Percentiles rank a stretch among this genome's conserved stretches.
Conservation (phyloP, 2,113 vertebrate species). For the Antigone vipio region DNA sequence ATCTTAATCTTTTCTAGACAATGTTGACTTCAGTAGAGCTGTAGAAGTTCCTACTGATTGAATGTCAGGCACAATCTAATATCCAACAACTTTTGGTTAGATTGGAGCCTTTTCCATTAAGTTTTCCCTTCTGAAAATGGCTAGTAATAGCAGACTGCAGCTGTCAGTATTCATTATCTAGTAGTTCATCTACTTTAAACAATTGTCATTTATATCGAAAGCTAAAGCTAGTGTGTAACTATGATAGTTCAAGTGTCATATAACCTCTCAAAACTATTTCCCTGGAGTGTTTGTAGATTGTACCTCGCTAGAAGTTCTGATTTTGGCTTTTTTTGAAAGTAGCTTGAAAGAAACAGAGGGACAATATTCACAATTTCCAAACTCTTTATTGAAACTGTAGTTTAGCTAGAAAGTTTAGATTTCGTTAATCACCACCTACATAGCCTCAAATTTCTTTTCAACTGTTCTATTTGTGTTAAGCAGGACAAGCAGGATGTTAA, state of each 20-base stretch:
- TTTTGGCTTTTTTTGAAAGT: not conserved
- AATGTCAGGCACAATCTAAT: not conserved
- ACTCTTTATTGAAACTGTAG: not conserved
- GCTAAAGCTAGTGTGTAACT: not conserved
- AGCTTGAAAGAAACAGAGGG: not conserved
- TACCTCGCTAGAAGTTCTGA: not conserved
- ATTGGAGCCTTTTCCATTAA: not conserved
- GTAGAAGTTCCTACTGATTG: not conserved
- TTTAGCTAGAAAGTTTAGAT: not conserved
- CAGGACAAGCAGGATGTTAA: not conserved
- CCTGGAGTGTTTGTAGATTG: not conserved
- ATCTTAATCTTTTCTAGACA: not conserved
- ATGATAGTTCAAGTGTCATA: not conserved
- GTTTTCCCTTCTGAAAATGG: not conserved
- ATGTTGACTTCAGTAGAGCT: not conserved
- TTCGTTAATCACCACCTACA: not conserved
- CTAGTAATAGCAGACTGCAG: not conserved
- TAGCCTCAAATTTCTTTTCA: not conserved
- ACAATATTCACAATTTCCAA: not conserved
- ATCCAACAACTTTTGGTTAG: not conserved
- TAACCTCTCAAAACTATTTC: not conserved
- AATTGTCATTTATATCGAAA: not conserved
- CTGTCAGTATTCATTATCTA: not conserved
- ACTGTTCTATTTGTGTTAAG: not conserved
- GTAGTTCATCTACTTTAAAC: not conserved